Base-by-base conservation (phyloP, 2,888 invertebrate genomes). In the Patella pellucida region DNA sequence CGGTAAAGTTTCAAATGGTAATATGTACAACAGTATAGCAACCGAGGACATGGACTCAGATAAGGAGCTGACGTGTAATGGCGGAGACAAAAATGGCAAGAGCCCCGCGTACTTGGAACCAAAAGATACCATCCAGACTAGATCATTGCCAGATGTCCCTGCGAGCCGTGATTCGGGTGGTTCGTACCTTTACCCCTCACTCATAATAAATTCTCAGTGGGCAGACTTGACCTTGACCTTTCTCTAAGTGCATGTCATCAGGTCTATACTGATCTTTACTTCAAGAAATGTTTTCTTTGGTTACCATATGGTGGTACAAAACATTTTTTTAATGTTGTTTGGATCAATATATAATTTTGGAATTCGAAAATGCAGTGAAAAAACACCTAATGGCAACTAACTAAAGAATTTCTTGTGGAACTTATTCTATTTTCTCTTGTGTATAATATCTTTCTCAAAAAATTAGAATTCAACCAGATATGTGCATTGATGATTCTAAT, bases 11-110 rank as follows among this genome's bases (percentile, higher is more conserved):
- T 86, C 88, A 78, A 91, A 91, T 76, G 91, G 91, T 73, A 90
- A 89, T 81, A 85, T 91, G 84, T 91, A 91, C 83, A 91, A 90
- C 79, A 89, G 90, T 79, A 88, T 91, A 51, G 89, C 90, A 41
- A 84, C 88, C 11, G 89, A 89, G 51, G 91, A 91, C 31, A 83
- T 88, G 68, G 88, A 89, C 76, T 87, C 86, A 52, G 92, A 92
- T 75, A 77, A 83, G 51, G 86, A 86, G 68, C 72, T 81, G 31
- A 52, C 52, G 41, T 83, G 82, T 76, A 75, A 83, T 73, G 81
- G 83, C 76, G 82, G 80, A 79, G 86, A 84, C 75, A 85, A 84
- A 81, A 77, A 81, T 77, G 79, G 78, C 81, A 85, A 84, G 80
- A 70, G 70, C 31, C 78, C 78, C 56, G 78, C 76, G 31, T 87